phyloP scores from a whole-genome alignment of 2,888 invertebrate species.

The Drosophila glabriapex region DNA sequence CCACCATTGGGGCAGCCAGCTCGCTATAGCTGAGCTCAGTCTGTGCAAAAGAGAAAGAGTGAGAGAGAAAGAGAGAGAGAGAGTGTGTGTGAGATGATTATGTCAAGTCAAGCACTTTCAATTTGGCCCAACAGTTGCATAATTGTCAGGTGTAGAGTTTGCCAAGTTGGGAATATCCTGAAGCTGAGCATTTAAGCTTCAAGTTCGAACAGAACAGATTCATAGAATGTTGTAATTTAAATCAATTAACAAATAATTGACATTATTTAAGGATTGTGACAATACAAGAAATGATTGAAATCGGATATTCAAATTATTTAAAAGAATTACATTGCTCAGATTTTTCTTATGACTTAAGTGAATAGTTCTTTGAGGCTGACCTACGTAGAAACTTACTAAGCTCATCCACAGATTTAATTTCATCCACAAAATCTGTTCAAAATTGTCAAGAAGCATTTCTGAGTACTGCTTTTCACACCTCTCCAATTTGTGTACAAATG shows the following conservation, averaged over 20 bases:
- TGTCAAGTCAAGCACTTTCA: constrained; percentile 45
- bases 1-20: constrained; percentile 74
- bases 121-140: constrained; percentile 29
- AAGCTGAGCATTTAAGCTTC: neutral
- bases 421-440: constrained; percentile 12
- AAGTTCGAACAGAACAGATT: neutral
- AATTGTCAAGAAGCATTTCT: constrained; percentile 5
- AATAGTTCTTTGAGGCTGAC: neutral
- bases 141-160: constrained; percentile 33
- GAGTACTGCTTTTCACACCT: constrained; percentile 40
- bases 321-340: neutral
- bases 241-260: neutral
- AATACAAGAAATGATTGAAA: neutral
- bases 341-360: neutral
- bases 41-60: constrained; percentile 52
- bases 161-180: neutral
- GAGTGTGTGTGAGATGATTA: neutral
- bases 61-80: neutral
- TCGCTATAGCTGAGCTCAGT: constrained; percentile 85
- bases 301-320: neutral
- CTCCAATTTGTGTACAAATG: constrained; percentile 10
- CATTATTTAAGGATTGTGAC: neutral
- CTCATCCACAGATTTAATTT: neutral
- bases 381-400: neutral
- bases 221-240: neutral